Base-by-base conservation (phyloP, 2,888 invertebrate species). In the Subacronicta megacephala region DNA sequence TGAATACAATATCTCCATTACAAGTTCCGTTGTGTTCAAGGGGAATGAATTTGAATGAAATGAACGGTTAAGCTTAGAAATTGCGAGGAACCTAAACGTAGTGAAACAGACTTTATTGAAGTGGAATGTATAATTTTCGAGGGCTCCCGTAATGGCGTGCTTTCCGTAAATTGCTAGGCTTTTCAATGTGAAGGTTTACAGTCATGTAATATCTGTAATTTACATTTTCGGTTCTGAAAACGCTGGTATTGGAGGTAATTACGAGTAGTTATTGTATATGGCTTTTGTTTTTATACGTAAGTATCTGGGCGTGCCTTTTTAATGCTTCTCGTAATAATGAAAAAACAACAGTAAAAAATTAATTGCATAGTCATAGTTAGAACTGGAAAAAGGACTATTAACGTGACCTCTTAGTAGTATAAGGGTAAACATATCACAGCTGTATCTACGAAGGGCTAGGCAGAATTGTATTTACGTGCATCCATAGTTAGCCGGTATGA, bases 1-100 rank as follows among this genome's bases (percentile, higher is more conserved):
- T 62, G 66, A 72, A 75, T 61, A 66, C 62, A 72, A 76, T 65
- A 62, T 78, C 75, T 59, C 62, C 49, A 70, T 75, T 63, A 66
- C 62, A 56, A 45, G 49, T 64, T 64, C 40, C 37, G 38, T 45
- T 38, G 41, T 53, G 40, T 62, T 73, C 45, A 13, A 45, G 36
- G 55, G 60, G 65, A 68, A 65, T 33, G 55, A 65, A 65, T 70
- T 73, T 62, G 67, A 77, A 77, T 69, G 55, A 67, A 78, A 72
- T 72, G 71, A 77, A 67, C 61, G 60, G 52, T 43, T 55, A 70
- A 46, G 37, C 54, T 60, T 50, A 52, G 62, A 59, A 57, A 56
- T 40, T 42, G 16, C 15, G 44, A 36, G 36, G 15, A 54, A 43
- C 29, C 42, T 41, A 29, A 62, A 57, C 59, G 56, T 64, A 47